Evolutionary conservation across 2,113 vertebrate species (phyloP), one percentile per base, ranked within the genome.

Genomic region (Philantomba maxwellii): DNA sequence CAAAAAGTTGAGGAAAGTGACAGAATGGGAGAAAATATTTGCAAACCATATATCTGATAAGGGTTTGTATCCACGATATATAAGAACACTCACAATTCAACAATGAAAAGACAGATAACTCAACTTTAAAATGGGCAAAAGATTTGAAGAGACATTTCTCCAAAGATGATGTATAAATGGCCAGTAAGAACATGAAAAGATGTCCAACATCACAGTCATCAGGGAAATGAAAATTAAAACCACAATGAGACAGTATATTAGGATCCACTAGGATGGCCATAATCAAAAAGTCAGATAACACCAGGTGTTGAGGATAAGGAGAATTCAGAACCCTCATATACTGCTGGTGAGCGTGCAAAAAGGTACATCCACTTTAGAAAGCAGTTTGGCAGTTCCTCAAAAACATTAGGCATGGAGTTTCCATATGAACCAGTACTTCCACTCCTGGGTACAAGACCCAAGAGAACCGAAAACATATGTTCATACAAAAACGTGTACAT

Each of bases 201-300:
- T 47, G 47, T 47, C 84, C 73, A 64, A 45, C 39, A 75, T 60
- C 55, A 45, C 1, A 58, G 66, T 83, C 57, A 70, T 93, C 30
- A 53, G 28, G 28, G n/a, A 95, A 93, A 88, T 64, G 11, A 73
- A 94, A 75, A 87, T 64, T 47, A 88, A 97, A 96, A 45, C 84
- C 58, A 92, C 58, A 90, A 33, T 12, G 28, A 57, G 19, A 58
- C 51, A 53, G 45, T 57, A 51, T 19, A 43, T 78, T 73, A 58
- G 47, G 70, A 78, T 39, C 10, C 0, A 14, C n/a, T 14, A 77
- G 30, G 23, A 82, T 53, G 47, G 70, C 58, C 55, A 49, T 30
- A 87, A 96, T n/a, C 7, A 70, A 89, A 85, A 94, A 75, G 58
- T 75, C 66, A 91, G 62, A 45, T 51, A 84, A 49, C 12, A 57